Conservation (phyloP, 1,140 invertebrate species). For the roundworm (Caenorhabditis elegans) region DNA sequence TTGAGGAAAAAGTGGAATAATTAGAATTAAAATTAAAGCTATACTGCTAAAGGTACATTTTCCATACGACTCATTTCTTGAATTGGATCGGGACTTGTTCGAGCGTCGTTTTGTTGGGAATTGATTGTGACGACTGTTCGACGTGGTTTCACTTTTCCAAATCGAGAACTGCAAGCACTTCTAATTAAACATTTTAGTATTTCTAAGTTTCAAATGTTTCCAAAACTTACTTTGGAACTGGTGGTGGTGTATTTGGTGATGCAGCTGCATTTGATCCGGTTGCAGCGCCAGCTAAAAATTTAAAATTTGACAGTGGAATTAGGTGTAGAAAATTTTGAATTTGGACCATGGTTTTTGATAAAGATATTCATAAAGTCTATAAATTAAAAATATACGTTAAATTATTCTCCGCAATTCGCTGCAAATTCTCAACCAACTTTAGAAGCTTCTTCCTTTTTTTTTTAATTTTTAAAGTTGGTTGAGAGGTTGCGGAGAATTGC, state of each 20-base stretch:
- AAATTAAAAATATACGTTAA: no score
- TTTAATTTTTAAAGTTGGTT: no score
- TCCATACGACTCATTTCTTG: slow-evolving; percentile 26
- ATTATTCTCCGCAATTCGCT: no score
- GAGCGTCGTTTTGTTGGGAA: slow-evolving; percentile 6
- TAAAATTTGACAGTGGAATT: no score
- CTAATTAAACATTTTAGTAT: background rate
- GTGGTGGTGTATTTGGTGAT: background rate
- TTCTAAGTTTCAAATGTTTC: no score
- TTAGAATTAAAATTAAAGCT: background rate
- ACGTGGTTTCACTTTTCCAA: slow-evolving; percentile 6
- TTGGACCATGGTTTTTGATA: no score
- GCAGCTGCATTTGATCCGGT: background rate
- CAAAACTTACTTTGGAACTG: background rate
- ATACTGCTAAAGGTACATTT: slow-evolving; percentile 12
- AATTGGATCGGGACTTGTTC: background rate
- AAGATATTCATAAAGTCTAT: no score
- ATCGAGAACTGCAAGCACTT: slow-evolving; percentile 1
- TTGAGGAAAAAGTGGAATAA: background rate
- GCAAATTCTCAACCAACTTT: no score
- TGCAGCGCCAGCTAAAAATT: background rate
- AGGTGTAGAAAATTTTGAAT: no score
- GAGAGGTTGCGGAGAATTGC: no score
- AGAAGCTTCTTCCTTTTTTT: no score
- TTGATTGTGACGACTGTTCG: slow-evolving; percentile 24